These are phyloP conservation scores for Periophthalmus modestus DNA, from an alignment of 2,113 vertebrate genomes.

Conservation along the genomic window DNA sequence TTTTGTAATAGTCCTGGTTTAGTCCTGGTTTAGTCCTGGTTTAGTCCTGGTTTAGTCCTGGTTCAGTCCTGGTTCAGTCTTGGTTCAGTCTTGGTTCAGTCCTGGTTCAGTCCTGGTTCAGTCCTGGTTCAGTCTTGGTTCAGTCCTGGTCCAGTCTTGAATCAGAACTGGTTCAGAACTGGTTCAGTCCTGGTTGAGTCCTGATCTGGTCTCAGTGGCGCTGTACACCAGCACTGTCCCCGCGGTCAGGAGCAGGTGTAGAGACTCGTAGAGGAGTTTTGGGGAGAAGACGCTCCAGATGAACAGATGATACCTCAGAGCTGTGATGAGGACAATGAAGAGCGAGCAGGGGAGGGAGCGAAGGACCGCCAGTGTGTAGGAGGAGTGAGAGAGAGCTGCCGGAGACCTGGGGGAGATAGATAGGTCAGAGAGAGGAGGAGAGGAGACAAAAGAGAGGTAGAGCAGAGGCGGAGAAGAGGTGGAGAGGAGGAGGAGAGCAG, in stretches of 20 bases:
- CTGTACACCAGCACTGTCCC: slow-evolving; percentile 85
- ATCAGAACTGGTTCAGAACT: neutral
- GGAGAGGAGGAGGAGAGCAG: neutral
- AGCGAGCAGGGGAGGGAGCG: slow-evolving; percentile 82
- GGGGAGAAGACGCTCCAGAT: slow-evolving; percentile 99
- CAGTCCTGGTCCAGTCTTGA: neutral
- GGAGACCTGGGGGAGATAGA: slow-evolving; percentile 73
- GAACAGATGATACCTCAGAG: slow-evolving; percentile 94
- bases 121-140: no score
- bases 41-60: no score
- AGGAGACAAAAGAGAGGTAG: neutral
- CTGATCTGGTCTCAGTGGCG: slow-evolving; percentile 73
- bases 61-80: neutral
- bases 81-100: no score
- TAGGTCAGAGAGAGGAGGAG: neutral
- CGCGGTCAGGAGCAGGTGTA: slow-evolving; percentile 85
- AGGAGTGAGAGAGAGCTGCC: slow-evolving; percentile 82
- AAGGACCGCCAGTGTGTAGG: slow-evolving; percentile 89
- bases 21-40: neutral
- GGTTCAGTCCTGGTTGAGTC: neutral
- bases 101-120: no score
- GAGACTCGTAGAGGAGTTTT: slow-evolving; percentile 94
- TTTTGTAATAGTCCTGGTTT: neutral
- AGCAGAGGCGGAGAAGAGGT: neutral
- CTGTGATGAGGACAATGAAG: slow-evolving; percentile 87